Evolutionary conservation across 2,797 vertebrate species (phyloP).

Genomic region (Oceanodroma leucorhoa): DNA sequence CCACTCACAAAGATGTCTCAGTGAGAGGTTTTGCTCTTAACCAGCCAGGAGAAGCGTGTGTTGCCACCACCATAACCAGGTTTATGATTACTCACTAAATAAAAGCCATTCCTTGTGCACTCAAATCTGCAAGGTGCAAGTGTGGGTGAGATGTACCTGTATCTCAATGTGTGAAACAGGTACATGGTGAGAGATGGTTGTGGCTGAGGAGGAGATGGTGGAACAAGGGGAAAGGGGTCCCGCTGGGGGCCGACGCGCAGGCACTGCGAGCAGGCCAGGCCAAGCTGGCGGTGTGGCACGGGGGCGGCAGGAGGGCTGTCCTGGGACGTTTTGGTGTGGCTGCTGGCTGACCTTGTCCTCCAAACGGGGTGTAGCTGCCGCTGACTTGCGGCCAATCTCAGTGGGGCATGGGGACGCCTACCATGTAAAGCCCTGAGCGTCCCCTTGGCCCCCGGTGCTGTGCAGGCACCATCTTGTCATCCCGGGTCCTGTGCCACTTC

Average conservation of each 20-base stretch:
- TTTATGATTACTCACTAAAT: background rate
- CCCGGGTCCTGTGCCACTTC: background rate
- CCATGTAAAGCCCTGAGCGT: accelerated
- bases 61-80: background rate
- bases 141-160: background rate
- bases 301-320: background rate
- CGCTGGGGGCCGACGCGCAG: accelerated
- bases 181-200: accelerated
- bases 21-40: background rate
- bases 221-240: accelerated
- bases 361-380: background rate
- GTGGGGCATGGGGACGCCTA: background rate
- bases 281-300: accelerated
- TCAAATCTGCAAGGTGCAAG: background rate
- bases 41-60: background rate
- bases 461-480: background rate
- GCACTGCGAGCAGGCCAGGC: background rate
- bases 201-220: background rate
- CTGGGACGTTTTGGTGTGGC: background rate
- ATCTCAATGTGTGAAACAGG: background rate
- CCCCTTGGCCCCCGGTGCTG: too few species aligned
- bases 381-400: background rate
- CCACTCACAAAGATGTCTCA: background rate
- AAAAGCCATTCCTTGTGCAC: background rate
- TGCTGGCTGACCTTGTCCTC: background rate